Evolutionary conservation across 2,888 invertebrate genomes (phyloP), one percentile per base, ranked within the genome.

Genomic region (Molorchus minor): DNA sequence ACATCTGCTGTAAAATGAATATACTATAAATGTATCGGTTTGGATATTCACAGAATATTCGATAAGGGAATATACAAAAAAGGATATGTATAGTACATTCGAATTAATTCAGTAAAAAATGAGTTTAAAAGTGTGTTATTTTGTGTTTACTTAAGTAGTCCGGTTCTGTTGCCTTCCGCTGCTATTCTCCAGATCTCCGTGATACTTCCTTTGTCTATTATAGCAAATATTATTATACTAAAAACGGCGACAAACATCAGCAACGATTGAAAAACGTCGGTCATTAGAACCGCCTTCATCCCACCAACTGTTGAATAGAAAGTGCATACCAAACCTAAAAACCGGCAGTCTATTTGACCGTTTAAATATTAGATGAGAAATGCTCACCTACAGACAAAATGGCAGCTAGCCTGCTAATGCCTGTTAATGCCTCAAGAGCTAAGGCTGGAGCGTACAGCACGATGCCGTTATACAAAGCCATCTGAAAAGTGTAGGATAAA

Each of bases 391-490:
- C 88, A 0, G 87, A 84, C 55, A 93, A 77, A 66, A 94, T 91
- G 1, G 93, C 92, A 64, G 87, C 82, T 20, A 87, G 78, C 80
- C 88, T 86, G 61, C 87, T 86, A 4, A 93, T 81, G n/a, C 92
- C 92, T 1, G 93, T 93, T 21, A 94, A 89, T 1, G 96, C 88
- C 78, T 92, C 92, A 15, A 98, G 79, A 0, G 96, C 96, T 65
- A 98, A 83, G 0, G 97, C 92, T 1, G 98, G 97, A 0, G 97
- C 96, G 79, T 94, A 98, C 5, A 98, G 81, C 13, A 96, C 97
- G 69, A 98, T 92, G 0, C 96, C 93, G 84, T 93, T 93, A 71
- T 94, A 94, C 15, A 94, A 82, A 68, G 95, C 86, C 90, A 96
- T 93, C 83, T 98, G 97, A 36, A 94, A 72, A 52, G 92, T 90